Evolutionary conservation across 2,888 invertebrate species (phyloP), one percentile per base, ranked within the genome.

Genomic region (Argyresthia albistria): DNA sequence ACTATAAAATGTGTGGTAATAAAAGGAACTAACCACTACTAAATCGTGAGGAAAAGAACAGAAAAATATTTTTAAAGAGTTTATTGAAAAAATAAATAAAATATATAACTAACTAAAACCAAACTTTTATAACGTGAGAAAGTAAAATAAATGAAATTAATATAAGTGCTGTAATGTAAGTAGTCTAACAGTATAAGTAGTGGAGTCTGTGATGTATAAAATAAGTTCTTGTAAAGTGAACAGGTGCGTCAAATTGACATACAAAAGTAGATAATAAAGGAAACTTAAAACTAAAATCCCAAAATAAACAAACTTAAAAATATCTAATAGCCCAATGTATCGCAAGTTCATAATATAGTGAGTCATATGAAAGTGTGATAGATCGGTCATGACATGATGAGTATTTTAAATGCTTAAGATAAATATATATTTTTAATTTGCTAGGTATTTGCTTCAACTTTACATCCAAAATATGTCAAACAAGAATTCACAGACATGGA

Each of bases 31-130:
- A 36, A 15, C 35, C 12, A 45, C n/a, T 16, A 43, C 56, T 57
- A 60, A 62, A 67, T 69, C 61, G 62, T 64, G 62, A 65, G 64
- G 63, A 64, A 65, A 68, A 72, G 66, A 67, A 68, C 69, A 69
- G 66, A 60, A 64, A 72, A 73, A 70, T 64, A 62, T 62, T 63
- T 69, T 69, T 61, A 72, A 68, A 57, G 65, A 63, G 68, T 80
- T 81, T 80, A 79, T 83, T 76, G 66, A 25, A 49, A 42, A 35
- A 53, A 53, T 16, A 37, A 75, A 77, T 74, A 47, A 25, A 12
- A 48, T n/a, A 15, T 15, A 47, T 35, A 14, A 39, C 49, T 36
- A 50, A 45, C 36, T 43, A 11, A 49, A 43, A 8, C 10, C 43
- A 14, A 52, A 46, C 16, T 16, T 14, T 16, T 35, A 11, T 12